Conservation (phyloP, 2,113 vertebrate genomes). For the Gila orcuttii region DNA sequence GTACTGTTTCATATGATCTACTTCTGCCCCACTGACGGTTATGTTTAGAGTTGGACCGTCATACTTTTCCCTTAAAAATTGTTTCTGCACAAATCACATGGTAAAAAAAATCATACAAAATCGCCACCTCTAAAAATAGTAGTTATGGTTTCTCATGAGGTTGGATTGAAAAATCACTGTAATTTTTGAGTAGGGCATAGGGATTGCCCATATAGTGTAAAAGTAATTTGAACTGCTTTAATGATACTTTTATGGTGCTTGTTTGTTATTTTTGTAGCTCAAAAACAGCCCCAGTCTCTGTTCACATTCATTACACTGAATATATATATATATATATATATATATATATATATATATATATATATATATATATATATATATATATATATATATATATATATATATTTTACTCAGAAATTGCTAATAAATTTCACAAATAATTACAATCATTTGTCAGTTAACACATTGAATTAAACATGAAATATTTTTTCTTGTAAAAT, state of each 20-base stretch:
- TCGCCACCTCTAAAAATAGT: background rate
- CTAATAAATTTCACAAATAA: background rate
- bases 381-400: too few relatives aligned
- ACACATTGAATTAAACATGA: background rate
- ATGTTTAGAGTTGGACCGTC: background rate
- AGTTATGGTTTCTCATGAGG: background rate
- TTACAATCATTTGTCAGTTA: background rate
- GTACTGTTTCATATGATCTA: background rate
- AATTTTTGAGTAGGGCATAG: too few relatives aligned
- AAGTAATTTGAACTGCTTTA: background rate
- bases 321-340: too few relatives aligned
- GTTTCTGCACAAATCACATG: too few relatives aligned
- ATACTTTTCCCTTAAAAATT: too few relatives aligned
- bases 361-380: too few relatives aligned
- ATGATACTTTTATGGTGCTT: background rate
- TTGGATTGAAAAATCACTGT: background rate
- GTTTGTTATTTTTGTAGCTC: background rate
- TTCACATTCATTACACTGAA: background rate
- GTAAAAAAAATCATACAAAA: background rate
- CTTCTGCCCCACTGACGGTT: background rate
- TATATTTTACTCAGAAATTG: too few relatives aligned
- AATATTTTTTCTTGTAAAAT: background rate
- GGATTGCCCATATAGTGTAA: background rate
- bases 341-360: too few relatives aligned
- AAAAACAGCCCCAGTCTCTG: background rate